phyloP scores from a whole-genome alignment of 2,797 vertebrate genomes.

The Epinephelus malabaricus region DNA sequence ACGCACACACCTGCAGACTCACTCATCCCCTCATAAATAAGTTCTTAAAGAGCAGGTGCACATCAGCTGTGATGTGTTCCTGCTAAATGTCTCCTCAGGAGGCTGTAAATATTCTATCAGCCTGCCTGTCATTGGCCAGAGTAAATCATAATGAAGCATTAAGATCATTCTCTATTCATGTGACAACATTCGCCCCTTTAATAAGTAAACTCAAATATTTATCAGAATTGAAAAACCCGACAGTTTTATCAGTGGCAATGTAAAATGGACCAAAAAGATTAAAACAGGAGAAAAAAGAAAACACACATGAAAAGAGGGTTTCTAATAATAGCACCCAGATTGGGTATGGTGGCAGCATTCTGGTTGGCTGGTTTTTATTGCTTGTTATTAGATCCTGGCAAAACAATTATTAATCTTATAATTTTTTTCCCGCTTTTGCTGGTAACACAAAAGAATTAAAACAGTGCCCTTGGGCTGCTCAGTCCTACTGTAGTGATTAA shows the following conservation, averaged over 20 bases:
- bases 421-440: slow-evolving; percentile 89
- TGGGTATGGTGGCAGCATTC: slow-evolving; percentile 92
- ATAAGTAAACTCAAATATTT: slow-evolving; percentile 96
- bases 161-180: slow-evolving; percentile 95
- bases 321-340: slow-evolving; percentile 92
- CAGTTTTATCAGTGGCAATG: slow-evolving; percentile 84
- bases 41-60: slow-evolving; percentile 93
- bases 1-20: slow-evolving; percentile 61
- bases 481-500: slow-evolving; percentile 98
- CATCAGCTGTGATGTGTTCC: slow-evolving; percentile 89
- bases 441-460: slow-evolving; percentile 98
- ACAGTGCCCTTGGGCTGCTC: slow-evolving; percentile 92
- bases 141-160: slow-evolving; percentile 93
- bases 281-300: slow-evolving; percentile 5
- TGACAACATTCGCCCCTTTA: slow-evolving; percentile 92
- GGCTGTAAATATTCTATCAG: slow-evolving; percentile 92
- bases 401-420: slow-evolving; percentile 99
- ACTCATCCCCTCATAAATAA: slow-evolving; percentile 22
- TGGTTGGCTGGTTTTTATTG: slow-evolving; percentile 98
- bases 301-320: slow-evolving; percentile 63
- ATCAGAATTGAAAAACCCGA: slow-evolving; percentile 91
- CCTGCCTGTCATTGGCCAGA: slow-evolving; percentile 89
- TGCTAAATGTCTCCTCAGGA: slow-evolving; percentile 92
- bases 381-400: slow-evolving; percentile 99
- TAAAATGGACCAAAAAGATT: slow-evolving; percentile 37